Evolutionary conservation across 2,113 vertebrate genomes (phyloP), one percentile per base, ranked within the genome.

Genomic region (Lophochroa leadbeateri): DNA sequence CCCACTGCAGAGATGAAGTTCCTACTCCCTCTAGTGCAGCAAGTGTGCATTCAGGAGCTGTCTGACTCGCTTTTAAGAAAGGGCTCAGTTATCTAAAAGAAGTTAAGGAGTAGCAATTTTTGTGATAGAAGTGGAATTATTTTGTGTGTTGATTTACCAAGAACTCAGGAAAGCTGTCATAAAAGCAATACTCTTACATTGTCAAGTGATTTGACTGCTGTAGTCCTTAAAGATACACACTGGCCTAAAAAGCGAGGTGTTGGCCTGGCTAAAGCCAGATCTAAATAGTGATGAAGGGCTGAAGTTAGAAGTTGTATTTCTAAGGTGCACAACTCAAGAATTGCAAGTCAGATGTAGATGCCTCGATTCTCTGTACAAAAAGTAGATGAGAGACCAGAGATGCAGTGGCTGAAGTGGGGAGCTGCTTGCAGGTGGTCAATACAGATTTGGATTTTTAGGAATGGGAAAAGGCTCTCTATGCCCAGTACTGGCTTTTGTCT

Each of bases 1-100:
- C 63, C 77, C 72, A 23, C 17, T 17, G 58, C 89, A 92, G 86
- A 86, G 57, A 82, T 78, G 68, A 90, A 74, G 63, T 72, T 97
- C 85, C 68, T 95, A 13, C 92, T 96, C 88, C 84, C 95, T 89
- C 96, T 96, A 82, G 92, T 64, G 97, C 97, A 97, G 94, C 88
- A 88, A 93, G 3, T 10, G 82, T 10, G 58, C 78, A 91, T 52
- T 37, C 84, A 67, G 89, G 79, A 79, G 33, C 77, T 49, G 64
- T 33, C 52, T 76, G 67, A 44, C n/a, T 16, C 0, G 2, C 24
- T 28, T 89, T 28, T 43, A 0, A 43, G 68, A 74, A 90, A 11
- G 35, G 29, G 3, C 10, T 79, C 33, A 1, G n/a, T 11, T 39
- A 50, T 43, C 13, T 8, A 37, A 76, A 70, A 83, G 15, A 63